These are phyloP conservation scores for Choreutis nemorana DNA, from an alignment of 2,888 invertebrate species.

Conservation along the genomic window DNA sequence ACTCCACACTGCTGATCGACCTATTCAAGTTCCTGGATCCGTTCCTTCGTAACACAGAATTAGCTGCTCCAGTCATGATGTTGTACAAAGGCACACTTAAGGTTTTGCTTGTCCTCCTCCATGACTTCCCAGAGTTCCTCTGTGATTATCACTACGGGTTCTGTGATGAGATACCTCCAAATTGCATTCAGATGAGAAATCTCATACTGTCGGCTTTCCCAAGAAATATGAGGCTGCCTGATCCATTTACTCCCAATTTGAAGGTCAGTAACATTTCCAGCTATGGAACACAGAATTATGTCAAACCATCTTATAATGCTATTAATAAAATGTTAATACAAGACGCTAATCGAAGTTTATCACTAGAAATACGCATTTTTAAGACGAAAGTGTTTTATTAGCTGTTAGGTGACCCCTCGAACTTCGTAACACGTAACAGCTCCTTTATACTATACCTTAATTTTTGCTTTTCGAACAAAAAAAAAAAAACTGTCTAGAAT, in stretches of 20 bases:
- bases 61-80: slow-evolving; percentile 91
- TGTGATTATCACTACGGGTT: slow-evolving; percentile 99
- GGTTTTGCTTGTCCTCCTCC: slow-evolving; percentile 92
- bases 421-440: no score
- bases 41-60: slow-evolving; percentile 95
- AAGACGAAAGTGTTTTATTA: no score
- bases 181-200: slow-evolving; percentile 99
- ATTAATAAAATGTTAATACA: no score
- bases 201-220: slow-evolving; percentile 98
- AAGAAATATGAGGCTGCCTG: slow-evolving; percentile 96
- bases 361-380: no score
- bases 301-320: no score
- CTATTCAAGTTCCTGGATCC: slow-evolving; percentile 97
- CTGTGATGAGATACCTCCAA: slow-evolving; percentile 98
- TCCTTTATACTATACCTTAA: no score
- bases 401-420: no score
- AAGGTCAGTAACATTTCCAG: slow-evolving; percentile 69
- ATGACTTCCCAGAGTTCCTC: slow-evolving; percentile 99
- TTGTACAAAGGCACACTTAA: slow-evolving; percentile 96
- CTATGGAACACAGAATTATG: no score
- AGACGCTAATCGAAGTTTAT: no score
- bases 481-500: no score
- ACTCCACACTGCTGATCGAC: slow-evolving; percentile 94
- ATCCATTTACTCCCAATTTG: slow-evolving; percentile 97
- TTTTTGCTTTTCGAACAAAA: no score